Percentiles rank a stretch among this genome's conserved stretches.
Evolutionary conservation across 2,113 vertebrate genomes (phyloP).

Genomic region (Hypanus sabinus): DNA sequence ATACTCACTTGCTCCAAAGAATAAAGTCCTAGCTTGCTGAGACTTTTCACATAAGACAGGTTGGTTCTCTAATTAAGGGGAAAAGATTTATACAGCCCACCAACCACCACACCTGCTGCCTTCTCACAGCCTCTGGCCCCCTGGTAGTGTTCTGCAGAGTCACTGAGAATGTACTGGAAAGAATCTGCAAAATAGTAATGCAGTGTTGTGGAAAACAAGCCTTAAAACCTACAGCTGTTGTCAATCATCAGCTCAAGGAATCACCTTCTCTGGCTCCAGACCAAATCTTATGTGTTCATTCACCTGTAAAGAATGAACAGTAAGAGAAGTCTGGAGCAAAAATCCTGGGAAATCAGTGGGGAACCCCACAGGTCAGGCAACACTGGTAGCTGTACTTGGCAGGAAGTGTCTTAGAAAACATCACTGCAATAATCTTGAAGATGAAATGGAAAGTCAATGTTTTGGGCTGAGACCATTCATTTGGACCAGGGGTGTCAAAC

Average conservation of each 20-base stretch:
- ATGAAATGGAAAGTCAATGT: no score
- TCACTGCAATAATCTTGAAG: no score
- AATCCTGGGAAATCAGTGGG: no score
- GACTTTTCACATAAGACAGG: no score
- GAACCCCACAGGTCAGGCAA: no score
- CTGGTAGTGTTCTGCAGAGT: background rate
- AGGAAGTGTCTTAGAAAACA: no score
- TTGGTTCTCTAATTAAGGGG: background rate
- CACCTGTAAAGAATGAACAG: background rate
- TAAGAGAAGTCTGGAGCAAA: background rate
- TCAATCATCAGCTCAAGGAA: background rate
- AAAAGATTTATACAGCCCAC: background rate
- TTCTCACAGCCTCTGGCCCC: background rate
- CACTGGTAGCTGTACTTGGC: no score
- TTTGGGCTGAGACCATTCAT: no score
- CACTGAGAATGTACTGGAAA: background rate
- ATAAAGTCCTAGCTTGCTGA: no score
- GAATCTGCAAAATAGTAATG: background rate
- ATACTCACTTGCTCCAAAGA: no score
- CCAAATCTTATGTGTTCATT: background rate
- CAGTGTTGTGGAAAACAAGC: background rate
- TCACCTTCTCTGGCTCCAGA: background rate
- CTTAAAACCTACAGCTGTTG: background rate
- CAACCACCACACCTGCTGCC: background rate
- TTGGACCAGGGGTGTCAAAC: no score